Percentiles rank a stretch among this genome's conserved stretches.
These are phyloP conservation scores for Phalera bucephala DNA, from an alignment of 2,888 invertebrate species.

Conservation along the genomic window DNA sequence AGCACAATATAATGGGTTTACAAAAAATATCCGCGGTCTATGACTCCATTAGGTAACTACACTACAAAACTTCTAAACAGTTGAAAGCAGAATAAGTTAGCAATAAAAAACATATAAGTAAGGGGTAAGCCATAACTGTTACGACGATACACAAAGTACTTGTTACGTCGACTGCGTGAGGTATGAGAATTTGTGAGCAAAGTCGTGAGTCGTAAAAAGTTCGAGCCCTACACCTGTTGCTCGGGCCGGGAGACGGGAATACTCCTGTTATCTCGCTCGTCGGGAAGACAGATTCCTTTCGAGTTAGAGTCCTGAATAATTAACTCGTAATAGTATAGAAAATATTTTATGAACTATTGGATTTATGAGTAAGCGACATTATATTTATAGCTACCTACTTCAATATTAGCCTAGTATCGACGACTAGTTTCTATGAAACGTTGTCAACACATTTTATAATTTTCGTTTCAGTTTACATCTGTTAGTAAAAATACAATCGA, in stretches of 20 bases:
- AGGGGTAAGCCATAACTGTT: not conserved
- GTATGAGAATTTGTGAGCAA: constrained; percentile 12
- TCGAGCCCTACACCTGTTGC: constrained; percentile 28
- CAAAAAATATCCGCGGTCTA: not conserved
- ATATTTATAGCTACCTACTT: too few species aligned
- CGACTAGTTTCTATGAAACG: too few species aligned
- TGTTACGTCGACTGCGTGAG: constrained; percentile 3
- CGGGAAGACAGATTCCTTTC: not conserved
- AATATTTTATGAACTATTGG: too few species aligned
- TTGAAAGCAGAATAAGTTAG: not conserved
- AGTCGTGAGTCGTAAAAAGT: constrained; percentile 17
- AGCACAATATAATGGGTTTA: too few species aligned
- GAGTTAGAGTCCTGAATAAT: not conserved
- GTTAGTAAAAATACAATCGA: constrained; percentile 2
- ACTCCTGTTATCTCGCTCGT: not conserved
- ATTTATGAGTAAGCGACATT: too few species aligned
- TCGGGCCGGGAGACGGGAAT: not conserved
- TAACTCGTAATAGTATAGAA: too few species aligned
- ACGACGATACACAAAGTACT: constrained; percentile 8
- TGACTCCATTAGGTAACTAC: not conserved
- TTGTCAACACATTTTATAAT: too few species aligned
- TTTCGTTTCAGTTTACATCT: not conserved
- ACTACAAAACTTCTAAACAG: not conserved
- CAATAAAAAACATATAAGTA: not conserved
- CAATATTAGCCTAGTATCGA: too few species aligned